A percentile compares a stretch with the other conserved stretches of the same genome.
phyloP scores from a whole-genome alignment of 2,888 invertebrate species.

The Galerucella nymphaeae region DNA sequence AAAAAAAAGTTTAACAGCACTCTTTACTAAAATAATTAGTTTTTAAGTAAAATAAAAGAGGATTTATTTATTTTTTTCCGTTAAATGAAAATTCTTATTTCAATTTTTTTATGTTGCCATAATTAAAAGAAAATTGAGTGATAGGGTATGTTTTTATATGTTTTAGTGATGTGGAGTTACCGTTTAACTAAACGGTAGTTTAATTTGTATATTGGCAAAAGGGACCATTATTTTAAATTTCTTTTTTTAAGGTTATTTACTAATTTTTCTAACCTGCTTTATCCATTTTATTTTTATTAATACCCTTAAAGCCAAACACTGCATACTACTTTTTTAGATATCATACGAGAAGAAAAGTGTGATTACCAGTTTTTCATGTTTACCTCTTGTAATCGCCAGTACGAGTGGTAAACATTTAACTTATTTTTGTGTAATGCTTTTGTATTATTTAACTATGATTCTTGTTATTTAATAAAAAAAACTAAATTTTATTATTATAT shows the following conservation, averaged over 20 bases:
- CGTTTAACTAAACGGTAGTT: constrained; percentile 45
- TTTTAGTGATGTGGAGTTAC: constrained; percentile 48
- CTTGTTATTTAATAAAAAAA: constrained; percentile 64
- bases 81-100: constrained; percentile 18
- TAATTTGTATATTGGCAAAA: constrained; percentile 57
- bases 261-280: constrained; percentile 56
- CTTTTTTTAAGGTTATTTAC: constrained; percentile 55
- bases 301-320: constrained; percentile 33
- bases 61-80: constrained; percentile 30
- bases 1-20: constrained; percentile 24
- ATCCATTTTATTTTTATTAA: constrained; percentile 36
- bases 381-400: constrained; percentile 62
- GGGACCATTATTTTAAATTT: constrained; percentile 60
- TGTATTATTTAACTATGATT: constrained; percentile 63
- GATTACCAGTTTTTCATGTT: constrained; percentile 57
- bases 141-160: constrained; percentile 49
- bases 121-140: constrained; percentile 28
- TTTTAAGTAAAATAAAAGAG: constrained; percentile 21
- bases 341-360: constrained; percentile 49
- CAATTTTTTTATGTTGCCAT: constrained; percentile 31
- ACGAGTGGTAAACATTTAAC: constrained; percentile 54
- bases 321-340: constrained; percentile 33
- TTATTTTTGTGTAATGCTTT: constrained; percentile 60
- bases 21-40: constrained; percentile 22
- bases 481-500: constrained; percentile 64